Base-by-base conservation (phyloP, 2,888 invertebrate species). In the Phaedon cochleariae region DNA sequence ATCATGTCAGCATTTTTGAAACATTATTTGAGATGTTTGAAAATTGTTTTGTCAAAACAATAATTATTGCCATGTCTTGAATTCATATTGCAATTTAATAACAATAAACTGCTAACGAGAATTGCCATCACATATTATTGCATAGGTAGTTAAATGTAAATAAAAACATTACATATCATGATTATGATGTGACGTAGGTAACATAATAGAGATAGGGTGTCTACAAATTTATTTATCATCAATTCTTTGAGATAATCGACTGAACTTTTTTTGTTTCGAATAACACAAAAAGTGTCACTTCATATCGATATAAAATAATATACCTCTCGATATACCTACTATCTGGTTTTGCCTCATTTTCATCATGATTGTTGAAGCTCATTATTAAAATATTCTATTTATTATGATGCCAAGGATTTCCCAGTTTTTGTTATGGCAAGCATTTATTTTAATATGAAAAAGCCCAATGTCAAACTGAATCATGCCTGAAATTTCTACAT, bases 401-500 rank as follows among this genome's bases (percentile, higher is more conserved):
- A 34, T 34, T 34, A 34, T 34, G n/a, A 34, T 10, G 10, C 12
- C 34, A 34, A 26, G 26, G 6, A 26, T 26, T 34, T 34, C 34
- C 34, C 6, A 34, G 34, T 10, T 10, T 26, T 26, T 26, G 26
- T 3, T 26, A 34, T 34, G 3, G 2, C 12, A 2, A 34, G 29
- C 12, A 12, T 34, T 34, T 34, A 34, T 34, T 9, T 34, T 1
- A 34, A 34, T 9, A 34, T 34, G 31, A 34, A 10, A 34, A 34
- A 34, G 31, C 2, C 31, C 55, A 55, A 55, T 55, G 55, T 41
- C 41, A 9, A 2, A 55, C 15, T 41, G 55, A 55, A 1, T 55
- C 55, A 55, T 41, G 37, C 21, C 41, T 22, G 26, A 41, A 22
- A 41, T 55, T 46, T 15, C 46, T 18, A 46, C 10, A 20, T 20